Evolutionary conservation across 2,888 invertebrate genomes (phyloP).

Genomic region (Craniophora ligustri): DNA sequence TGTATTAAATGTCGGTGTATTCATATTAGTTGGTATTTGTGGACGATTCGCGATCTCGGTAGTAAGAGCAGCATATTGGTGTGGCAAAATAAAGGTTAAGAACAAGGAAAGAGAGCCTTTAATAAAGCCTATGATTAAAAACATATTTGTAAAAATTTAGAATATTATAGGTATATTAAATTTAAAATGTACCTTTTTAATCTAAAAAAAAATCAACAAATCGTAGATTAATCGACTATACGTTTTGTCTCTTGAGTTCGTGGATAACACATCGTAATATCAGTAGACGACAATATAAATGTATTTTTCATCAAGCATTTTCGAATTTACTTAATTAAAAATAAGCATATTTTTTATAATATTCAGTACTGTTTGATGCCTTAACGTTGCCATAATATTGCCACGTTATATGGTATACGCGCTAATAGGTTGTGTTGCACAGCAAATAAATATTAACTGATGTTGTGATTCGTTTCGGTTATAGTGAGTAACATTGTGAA

Average conservation of each 20-base stretch:
- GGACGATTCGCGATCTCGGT: too few relatives aligned
- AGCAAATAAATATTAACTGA: slow-evolving; percentile 63
- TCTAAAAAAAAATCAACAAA: too few relatives aligned
- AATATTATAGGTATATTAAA: too few relatives aligned
- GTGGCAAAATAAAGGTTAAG: too few relatives aligned
- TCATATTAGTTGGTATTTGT: slow-evolving; percentile 1
- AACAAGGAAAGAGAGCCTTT: too few relatives aligned
- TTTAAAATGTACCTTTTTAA: too few relatives aligned
- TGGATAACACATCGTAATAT: slow-evolving; percentile 20
- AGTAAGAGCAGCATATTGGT: too few relatives aligned
- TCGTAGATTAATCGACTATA: too few relatives aligned
- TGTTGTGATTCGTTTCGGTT: slow-evolving; percentile 68
- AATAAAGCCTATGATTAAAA: too few relatives aligned
- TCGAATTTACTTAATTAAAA: slow-evolving; percentile 21
- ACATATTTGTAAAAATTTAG: too few relatives aligned
- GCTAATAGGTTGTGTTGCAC: slow-evolving; percentile 73
- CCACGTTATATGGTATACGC: slow-evolving; percentile 61
- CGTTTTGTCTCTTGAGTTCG: too few relatives aligned
- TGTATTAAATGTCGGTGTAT: neutral
- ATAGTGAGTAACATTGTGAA: slow-evolving; percentile 42
- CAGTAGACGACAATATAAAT: slow-evolving; percentile 25
- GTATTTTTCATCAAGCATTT: slow-evolving; percentile 23
- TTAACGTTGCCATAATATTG: slow-evolving; percentile 77
- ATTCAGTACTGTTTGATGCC: slow-evolving; percentile 43
- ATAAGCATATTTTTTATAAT: slow-evolving; percentile 29